These are phyloP conservation scores for Merodon equestris DNA, from an alignment of 2,888 invertebrate species.

Conservation along the genomic window DNA sequence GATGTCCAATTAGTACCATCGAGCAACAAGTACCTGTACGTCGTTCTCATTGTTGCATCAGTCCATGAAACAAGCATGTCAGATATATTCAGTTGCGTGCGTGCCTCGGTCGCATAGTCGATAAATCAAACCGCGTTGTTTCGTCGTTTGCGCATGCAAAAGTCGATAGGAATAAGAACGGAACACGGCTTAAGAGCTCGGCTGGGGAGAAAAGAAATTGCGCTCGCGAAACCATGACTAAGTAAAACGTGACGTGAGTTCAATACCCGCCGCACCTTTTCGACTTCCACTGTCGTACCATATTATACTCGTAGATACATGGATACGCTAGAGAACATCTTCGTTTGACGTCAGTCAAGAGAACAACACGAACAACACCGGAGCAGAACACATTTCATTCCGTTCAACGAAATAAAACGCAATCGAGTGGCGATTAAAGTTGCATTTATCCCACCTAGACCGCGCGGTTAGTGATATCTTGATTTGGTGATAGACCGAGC, in stretches of 20 bases:
- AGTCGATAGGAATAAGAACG: slow-evolving; percentile 16
- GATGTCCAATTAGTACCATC: slow-evolving; percentile 49
- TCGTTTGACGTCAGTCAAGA: no score
- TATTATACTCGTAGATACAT: no score
- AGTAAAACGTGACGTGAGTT: slow-evolving; percentile 58
- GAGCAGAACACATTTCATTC: not conserved
- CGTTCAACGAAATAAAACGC: slow-evolving; percentile 22
- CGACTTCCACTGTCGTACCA: not conserved
- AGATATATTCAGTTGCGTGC: slow-evolving; percentile 41
- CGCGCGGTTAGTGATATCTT: no score
- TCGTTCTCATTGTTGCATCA: not conserved
- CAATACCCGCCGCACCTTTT: slow-evolving; percentile 58
- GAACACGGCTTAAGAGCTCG: slow-evolving; percentile 22
- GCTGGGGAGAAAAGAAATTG: slow-evolving; percentile 5
- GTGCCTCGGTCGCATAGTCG: slow-evolving; percentile 29
- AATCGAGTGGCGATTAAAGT: slow-evolving; percentile 31
- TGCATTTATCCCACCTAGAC: not conserved
- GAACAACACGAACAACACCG: no score
- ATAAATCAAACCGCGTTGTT: slow-evolving; percentile 40
- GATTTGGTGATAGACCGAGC: not conserved
- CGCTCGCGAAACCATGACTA: slow-evolving; percentile 50
- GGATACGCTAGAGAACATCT: no score
- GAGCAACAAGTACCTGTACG: not conserved
- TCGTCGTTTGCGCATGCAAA: slow-evolving; percentile 50
- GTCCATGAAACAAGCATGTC: slow-evolving; percentile 13